Percentiles rank a stretch among this genome's conserved stretches.
Conservation (phyloP, 2,113 vertebrate species). For the Anoplopoma fimbria region DNA sequence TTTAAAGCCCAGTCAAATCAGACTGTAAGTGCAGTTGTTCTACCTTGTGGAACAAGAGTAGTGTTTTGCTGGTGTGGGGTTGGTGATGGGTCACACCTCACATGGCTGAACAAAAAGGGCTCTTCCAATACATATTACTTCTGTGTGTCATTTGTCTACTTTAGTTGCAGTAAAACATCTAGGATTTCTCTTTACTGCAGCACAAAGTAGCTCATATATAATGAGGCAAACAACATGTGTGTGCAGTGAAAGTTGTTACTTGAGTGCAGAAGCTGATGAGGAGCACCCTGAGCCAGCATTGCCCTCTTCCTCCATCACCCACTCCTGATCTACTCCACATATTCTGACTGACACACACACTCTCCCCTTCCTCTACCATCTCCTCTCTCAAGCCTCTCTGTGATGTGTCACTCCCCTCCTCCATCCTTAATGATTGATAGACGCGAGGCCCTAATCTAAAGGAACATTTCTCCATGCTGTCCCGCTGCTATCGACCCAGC, state of each 20-base stretch:
- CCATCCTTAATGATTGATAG: slow-evolving; percentile 76
- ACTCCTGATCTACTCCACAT: slow-evolving; percentile 39
- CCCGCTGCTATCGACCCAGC: slow-evolving; percentile 72
- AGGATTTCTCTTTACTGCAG: background rate
- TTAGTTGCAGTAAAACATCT: background rate
- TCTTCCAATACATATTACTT: too few relatives aligned
- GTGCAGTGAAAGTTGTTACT: background rate
- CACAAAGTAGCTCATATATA: background rate
- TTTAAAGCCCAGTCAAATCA: background rate
- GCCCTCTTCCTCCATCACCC: slow-evolving; percentile 7
- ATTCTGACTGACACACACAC: slow-evolving; percentile 39
- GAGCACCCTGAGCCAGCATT: background rate
- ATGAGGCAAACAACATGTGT: background rate
- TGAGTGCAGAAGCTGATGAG: background rate
- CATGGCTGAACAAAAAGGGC: too few relatives aligned
- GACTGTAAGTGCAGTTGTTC: too few relatives aligned
- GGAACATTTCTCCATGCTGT: slow-evolving; percentile 78
- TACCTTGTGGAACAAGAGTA: too few relatives aligned
- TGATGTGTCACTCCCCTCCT: slow-evolving; percentile 55
- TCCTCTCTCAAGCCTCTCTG: slow-evolving; percentile 52
- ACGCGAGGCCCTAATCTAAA: slow-evolving; percentile 76
- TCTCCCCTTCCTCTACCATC: slow-evolving; percentile 30
- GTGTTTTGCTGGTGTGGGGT: too few relatives aligned
- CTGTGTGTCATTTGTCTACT: too few relatives aligned
- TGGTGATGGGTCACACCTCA: too few relatives aligned